Evolutionary conservation across 2,888 invertebrate species (phyloP).

Genomic region (Drosophila lutescens): DNA sequence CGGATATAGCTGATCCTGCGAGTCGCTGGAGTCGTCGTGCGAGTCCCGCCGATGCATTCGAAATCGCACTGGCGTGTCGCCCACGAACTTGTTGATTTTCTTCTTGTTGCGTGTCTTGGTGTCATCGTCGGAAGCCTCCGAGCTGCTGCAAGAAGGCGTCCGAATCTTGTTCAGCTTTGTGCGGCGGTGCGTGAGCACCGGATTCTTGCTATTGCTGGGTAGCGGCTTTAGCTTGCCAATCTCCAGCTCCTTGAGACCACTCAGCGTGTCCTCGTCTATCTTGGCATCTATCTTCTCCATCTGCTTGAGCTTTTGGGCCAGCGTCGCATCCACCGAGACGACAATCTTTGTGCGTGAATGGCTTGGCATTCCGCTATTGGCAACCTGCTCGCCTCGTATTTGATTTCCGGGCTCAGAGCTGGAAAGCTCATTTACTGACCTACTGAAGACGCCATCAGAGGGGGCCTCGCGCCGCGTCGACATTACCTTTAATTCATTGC

Average conservation of each 20-base stretch:
- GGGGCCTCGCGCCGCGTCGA: constrained; percentile 90
- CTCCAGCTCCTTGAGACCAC: constrained; percentile 81
- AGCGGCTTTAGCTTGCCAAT: constrained; percentile 81
- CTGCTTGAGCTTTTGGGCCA: constrained; percentile 79
- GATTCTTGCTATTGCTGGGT: constrained; percentile 80
- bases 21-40: constrained; percentile 94
- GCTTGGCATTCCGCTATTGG: constrained; percentile 84
- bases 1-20: constrained; percentile 88
- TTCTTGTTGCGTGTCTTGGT: constrained; percentile 91
- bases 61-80: constrained; percentile 87
- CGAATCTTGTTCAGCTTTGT: constrained; percentile 89
- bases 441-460: constrained; percentile 91
- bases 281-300: constrained; percentile 67
- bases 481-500: constrained; percentile 86
- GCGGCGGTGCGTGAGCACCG: constrained; percentile 85
- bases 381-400: not conserved
- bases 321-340: constrained; percentile 76
- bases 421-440: constrained; percentile 87
- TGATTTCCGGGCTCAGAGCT: constrained; percentile 46
- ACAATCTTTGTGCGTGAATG: constrained; percentile 86
- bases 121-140: constrained; percentile 96
- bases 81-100: constrained; percentile 89
- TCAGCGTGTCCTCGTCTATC: constrained; percentile 66
- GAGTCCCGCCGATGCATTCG: constrained; percentile 89
- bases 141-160: constrained; percentile 96